These are phyloP conservation scores for Lagopus leucura DNA, from an alignment of 2,113 vertebrate genomes.

Conservation along the genomic window DNA sequence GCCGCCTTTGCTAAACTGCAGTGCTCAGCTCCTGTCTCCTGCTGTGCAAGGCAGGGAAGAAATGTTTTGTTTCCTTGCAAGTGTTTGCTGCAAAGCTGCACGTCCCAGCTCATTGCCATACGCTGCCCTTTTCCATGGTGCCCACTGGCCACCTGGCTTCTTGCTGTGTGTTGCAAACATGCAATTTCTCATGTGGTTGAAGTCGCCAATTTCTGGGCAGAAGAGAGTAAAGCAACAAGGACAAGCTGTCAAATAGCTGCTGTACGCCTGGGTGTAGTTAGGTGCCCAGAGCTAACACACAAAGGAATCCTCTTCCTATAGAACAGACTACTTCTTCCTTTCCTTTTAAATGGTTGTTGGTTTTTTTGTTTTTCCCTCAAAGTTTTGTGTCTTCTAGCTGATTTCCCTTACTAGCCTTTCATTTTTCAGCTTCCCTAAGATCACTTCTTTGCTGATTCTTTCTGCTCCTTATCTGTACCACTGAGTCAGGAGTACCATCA, in stretches of 20 bases:
- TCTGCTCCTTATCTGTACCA: not conserved
- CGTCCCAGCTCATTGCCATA: rapidly evolving
- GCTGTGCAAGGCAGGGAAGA: not conserved
- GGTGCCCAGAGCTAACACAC: not conserved
- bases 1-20: too few species aligned
- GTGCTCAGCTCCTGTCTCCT: not conserved
- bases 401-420: not conserved
- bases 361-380: not conserved
- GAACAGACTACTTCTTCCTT: not conserved
- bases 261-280: not conserved
- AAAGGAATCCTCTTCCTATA: not conserved
- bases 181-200: not conserved
- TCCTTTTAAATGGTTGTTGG: not conserved
- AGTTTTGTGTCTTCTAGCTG: not conserved
- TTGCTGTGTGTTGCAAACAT: not conserved
- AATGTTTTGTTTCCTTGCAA: not conserved
- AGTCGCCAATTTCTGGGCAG: not conserved
- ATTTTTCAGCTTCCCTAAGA: not conserved
- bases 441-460: not conserved
- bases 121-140: not conserved
- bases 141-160: not conserved
- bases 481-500: not conserved
- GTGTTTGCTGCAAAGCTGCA: not conserved
- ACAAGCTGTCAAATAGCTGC: not conserved
- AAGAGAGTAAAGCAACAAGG: not conserved